Evolutionary conservation across 2,888 invertebrate genomes (phyloP).

Genomic region (Endomychus coccineus): DNA sequence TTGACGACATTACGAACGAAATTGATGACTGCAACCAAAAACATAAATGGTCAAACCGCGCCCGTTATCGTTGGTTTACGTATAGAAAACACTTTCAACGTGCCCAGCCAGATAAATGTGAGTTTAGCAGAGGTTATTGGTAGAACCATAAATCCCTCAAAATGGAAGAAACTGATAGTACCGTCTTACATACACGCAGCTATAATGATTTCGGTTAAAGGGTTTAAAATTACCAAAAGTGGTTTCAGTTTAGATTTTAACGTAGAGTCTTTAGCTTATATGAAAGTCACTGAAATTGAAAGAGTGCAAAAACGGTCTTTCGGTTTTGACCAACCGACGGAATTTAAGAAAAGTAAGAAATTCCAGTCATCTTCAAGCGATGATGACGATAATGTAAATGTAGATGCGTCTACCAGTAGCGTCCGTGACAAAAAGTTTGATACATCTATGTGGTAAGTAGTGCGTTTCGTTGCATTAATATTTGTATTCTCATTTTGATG

Average conservation of each 20-base stretch:
- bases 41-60: slow-evolving; percentile 1
- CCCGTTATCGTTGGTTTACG: not conserved
- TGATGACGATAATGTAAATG: too few species aligned
- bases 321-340: slow-evolving; percentile 1
- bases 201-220: slow-evolving; percentile 1
- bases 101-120: not conserved
- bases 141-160: not conserved
- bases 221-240: not conserved
- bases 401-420: too few species aligned
- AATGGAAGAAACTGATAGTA: slow-evolving; percentile 3
- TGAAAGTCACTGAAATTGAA: slow-evolving; percentile 3
- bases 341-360: not conserved
- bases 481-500: too few species aligned
- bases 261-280: slow-evolving; percentile 5
- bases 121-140: slow-evolving; percentile 2
- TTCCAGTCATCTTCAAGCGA: too few species aligned
- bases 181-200: not conserved
- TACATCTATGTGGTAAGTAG: too few species aligned
- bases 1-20: slow-evolving; percentile 2
- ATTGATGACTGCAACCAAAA: slow-evolving; percentile 3
- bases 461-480: too few species aligned
- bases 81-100: not conserved
- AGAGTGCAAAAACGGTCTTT: slow-evolving; percentile 5
- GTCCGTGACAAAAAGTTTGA: too few species aligned
- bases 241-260: slow-evolving; percentile 9